Evolutionary conservation across 30 jellyfish, hydroid and myxozoan species (phyloP).

Genomic region (Pelagia noctiluca): DNA sequence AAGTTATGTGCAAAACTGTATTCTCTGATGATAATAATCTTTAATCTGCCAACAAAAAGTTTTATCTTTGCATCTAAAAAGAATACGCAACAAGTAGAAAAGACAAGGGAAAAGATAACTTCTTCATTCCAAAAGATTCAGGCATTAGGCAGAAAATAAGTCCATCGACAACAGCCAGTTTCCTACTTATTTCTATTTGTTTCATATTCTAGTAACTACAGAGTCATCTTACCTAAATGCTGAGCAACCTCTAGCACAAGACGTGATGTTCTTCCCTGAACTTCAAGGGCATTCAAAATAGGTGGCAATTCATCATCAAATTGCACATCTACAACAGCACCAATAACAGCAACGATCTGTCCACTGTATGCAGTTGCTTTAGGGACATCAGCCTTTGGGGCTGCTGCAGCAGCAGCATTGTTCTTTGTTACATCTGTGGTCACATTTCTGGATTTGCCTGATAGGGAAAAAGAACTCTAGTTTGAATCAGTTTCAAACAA

Average conservation of each 20-base stretch:
- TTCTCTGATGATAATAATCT: too few species aligned
- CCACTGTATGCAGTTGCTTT: conserved; percentile 75
- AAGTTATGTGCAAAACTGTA: too few species aligned
- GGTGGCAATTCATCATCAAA: conserved; percentile 97
- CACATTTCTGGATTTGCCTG: conserved; percentile 85
- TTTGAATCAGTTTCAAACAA: neutral
- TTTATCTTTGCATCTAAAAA: too few species aligned
- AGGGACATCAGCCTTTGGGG: conserved; percentile 71
- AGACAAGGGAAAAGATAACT: too few species aligned
- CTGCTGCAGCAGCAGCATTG: conserved; percentile 90
- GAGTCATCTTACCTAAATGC: conserved; percentile 98
- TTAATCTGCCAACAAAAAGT: too few species aligned
- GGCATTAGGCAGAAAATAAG: too few species aligned
- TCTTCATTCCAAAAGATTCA: too few species aligned
- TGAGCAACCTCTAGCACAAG: conserved; percentile 99
- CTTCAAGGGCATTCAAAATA: conserved; percentile 98
- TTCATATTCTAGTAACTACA: too few species aligned
- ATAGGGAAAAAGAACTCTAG: neutral
- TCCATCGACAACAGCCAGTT: too few species aligned
- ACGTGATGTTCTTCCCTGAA: conserved; percentile 94
- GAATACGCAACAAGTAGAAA: too few species aligned
- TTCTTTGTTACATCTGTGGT: conserved; percentile 81
- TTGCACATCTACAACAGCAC: conserved; percentile 99
- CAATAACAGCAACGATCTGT: conserved; percentile 98
- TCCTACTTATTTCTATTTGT: too few species aligned